Percentiles rank a stretch among this genome's conserved stretches.
These are phyloP conservation scores for Fulica atra DNA, from an alignment of 2,113 vertebrate genomes.

Conservation along the genomic window DNA sequence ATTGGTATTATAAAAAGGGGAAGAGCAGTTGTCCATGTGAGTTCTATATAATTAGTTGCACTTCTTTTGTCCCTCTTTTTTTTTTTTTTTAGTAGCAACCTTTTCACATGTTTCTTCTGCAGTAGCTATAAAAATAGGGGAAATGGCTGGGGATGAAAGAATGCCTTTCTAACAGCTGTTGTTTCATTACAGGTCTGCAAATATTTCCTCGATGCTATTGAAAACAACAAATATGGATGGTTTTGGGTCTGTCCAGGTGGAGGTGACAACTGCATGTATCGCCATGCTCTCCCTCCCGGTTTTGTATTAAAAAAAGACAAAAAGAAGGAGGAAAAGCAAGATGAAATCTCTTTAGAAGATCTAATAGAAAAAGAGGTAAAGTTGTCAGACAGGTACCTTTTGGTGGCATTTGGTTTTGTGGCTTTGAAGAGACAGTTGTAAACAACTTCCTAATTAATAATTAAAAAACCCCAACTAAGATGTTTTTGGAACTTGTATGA, in stretches of 20 bases:
- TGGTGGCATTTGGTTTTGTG: neutral
- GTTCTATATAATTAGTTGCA: neutral
- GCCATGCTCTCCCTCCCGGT: conserved; percentile 93
- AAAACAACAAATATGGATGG: conserved; percentile 98
- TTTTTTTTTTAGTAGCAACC: neutral
- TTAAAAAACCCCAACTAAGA: fast-evolving
- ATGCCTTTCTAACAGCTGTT: neutral
- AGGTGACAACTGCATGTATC: conserved; percentile 93
- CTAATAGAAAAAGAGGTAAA: conserved; percentile 95
- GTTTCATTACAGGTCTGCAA: conserved; percentile 86
- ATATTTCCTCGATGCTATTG: conserved; percentile 95
- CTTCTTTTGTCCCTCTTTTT: neutral
- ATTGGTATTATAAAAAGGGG: neutral
- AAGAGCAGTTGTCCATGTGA: neutral
- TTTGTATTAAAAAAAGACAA: conserved; percentile 97
- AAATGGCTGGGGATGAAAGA: neutral
- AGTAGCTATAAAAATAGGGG: no score
- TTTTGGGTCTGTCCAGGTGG: conserved; percentile 96
- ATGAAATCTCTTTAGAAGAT: conserved; percentile 96
- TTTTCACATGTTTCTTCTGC: neutral
- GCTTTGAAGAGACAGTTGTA: neutral
- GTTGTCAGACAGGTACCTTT: neutral
- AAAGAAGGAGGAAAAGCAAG: conserved; percentile 93
- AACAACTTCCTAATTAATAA: neutral
- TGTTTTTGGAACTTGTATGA: neutral